Percentiles rank a stretch among this genome's conserved stretches.
Conservation (phyloP, 1,140 invertebrate species). For the Rhysida immarginata region DNA sequence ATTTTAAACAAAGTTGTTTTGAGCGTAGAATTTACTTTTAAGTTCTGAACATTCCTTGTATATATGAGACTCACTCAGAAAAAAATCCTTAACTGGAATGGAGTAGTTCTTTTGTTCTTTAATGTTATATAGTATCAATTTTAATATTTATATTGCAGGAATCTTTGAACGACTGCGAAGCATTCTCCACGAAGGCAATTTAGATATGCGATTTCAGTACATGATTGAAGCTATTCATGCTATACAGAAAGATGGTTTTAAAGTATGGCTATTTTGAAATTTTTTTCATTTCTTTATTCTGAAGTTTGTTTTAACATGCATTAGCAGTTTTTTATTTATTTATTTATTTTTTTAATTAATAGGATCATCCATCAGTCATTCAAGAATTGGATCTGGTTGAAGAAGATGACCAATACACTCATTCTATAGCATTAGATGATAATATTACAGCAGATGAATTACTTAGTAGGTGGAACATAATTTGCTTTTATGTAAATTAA, state of each 20-base stretch:
- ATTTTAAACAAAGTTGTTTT: too few species aligned
- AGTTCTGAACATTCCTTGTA: too few species aligned
- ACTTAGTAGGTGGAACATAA: constrained; percentile 65
- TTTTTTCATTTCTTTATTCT: too few species aligned
- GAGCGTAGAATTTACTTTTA: too few species aligned
- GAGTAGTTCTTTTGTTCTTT: too few species aligned
- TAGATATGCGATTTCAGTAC: constrained; percentile 86
- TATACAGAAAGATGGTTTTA: constrained; percentile 86
- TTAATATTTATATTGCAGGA: constrained; percentile 34
- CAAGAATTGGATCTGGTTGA: constrained; percentile 88
- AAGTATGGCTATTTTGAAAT: constrained; percentile 20
- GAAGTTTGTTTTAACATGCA: too few species aligned
- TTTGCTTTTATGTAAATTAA: too few species aligned
- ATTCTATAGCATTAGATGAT: constrained; percentile 80
- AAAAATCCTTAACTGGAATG: too few species aligned
- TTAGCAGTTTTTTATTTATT: background rate
- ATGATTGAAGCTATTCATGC: constrained; percentile 98
- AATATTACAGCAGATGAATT: constrained; percentile 59
- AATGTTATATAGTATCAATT: too few species aligned
- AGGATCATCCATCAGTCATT: constrained; percentile 73
- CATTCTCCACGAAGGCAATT: constrained; percentile 79
- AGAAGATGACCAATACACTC: constrained; percentile 94
- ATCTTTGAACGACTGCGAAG: constrained; percentile 92
- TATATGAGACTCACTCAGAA: too few species aligned
- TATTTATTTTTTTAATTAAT: constrained; percentile 1